A percentile compares a stretch with the other conserved stretches of the same genome.
Evolutionary conservation across 2,797 vertebrate species (phyloP).

Genomic region (Phalloptychus januarius): DNA sequence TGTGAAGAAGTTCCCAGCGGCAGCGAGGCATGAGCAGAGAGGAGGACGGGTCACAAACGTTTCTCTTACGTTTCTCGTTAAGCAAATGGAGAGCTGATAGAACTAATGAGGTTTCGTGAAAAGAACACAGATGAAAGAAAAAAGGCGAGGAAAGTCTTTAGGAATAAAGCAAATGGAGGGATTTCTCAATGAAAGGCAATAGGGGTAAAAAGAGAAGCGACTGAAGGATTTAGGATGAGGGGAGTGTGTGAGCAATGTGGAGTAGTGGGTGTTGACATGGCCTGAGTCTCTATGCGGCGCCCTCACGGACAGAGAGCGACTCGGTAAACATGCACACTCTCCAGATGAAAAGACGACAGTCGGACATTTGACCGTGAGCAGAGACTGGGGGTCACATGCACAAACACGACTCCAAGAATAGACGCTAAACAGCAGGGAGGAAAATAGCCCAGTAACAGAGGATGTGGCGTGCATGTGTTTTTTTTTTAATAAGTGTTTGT

Average conservation of each 20-base stretch:
- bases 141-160: not conserved
- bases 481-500: slow-evolving; percentile 6
- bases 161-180: slow-evolving; percentile 3
- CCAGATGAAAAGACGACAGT: slow-evolving; percentile 57
- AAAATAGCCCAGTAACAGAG: slow-evolving; percentile 69
- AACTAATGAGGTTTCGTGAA: not conserved
- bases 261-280: slow-evolving; percentile 38
- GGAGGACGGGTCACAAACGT: not conserved
- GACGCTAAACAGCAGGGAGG: slow-evolving; percentile 72
- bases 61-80: not conserved
- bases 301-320: slow-evolving; percentile 28
- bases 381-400: slow-evolving; percentile 65
- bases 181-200: slow-evolving; percentile 1
- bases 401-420: slow-evolving; percentile 75
- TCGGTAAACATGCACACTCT: slow-evolving; percentile 28
- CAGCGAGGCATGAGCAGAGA: not conserved
- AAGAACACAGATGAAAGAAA: slow-evolving; percentile 1
- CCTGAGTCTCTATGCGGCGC: slow-evolving; percentile 35
- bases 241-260: slow-evolving; percentile 21
- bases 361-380: slow-evolving; percentile 58
- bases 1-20: not conserved
- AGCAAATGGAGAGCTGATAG: not conserved
- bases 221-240: not conserved
- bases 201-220: not conserved
- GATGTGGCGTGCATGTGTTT: slow-evolving; percentile 33